Percentiles rank a stretch among this genome's conserved stretches.
These are phyloP conservation scores for Aselliscus stoliczkanus DNA, from an alignment of 2,797 vertebrate genomes.

Conservation along the genomic window DNA sequence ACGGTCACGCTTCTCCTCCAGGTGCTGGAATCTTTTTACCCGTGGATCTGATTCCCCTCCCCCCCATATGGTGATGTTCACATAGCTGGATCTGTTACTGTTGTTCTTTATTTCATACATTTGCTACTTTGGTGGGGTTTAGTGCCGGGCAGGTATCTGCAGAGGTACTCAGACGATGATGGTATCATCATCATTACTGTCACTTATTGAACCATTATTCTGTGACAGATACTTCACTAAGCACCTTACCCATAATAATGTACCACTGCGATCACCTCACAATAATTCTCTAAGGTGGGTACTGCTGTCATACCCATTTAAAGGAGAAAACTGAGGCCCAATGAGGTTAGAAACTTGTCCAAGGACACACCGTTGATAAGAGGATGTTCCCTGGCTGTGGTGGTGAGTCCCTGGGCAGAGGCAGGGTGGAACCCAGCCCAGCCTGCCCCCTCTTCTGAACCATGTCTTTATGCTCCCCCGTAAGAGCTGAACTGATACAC, in stretches of 20 bases:
- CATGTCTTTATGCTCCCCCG: background rate
- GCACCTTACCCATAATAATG: background rate
- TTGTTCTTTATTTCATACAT: background rate
- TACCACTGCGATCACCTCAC: background rate
- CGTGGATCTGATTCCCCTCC: background rate
- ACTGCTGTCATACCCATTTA: background rate
- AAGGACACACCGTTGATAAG: background rate
- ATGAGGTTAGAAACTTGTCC: background rate
- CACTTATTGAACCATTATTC: background rate
- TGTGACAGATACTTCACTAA: background rate
- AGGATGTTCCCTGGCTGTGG: background rate
- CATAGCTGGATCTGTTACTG: background rate
- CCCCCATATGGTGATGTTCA: background rate
- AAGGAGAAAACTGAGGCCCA: background rate
- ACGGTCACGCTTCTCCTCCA: background rate
- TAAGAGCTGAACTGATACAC: background rate
- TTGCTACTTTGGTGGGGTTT: background rate
- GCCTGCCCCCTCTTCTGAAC: background rate
- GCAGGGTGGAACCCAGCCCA: background rate
- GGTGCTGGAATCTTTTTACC: background rate
- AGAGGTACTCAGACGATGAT: background rate
- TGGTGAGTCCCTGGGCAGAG: background rate
- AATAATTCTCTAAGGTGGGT: background rate
- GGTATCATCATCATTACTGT: no score
- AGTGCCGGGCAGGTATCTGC: background rate